Evolutionary conservation across 2,113 vertebrate genomes (phyloP).

Genomic region (Etia nguti): DNA sequence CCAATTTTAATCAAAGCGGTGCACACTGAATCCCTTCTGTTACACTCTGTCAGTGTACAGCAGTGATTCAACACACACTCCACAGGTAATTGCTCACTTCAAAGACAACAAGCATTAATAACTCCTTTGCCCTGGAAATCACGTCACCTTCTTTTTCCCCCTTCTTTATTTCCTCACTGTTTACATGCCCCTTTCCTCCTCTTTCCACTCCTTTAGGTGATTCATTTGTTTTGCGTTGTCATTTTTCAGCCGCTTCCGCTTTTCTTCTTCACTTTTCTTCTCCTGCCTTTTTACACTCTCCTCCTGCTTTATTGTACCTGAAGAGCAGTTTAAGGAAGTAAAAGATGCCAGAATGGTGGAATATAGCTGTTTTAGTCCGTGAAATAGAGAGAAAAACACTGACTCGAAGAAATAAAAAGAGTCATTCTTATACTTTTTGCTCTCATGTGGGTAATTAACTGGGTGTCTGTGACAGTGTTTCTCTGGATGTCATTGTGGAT

Average conservation of each 20-base stretch:
- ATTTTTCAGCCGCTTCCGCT: neutral
- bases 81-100: neutral
- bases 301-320: neutral
- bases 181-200: neutral
- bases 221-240: constrained; percentile 20
- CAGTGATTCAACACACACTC: neutral
- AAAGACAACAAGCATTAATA: constrained; percentile 3
- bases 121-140: neutral
- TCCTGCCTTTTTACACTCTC: neutral
- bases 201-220: neutral
- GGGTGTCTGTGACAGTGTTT: neutral
- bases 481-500: neutral
- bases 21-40: neutral
- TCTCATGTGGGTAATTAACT: neutral
- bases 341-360: neutral
- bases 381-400: neutral
- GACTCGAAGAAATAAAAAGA: neutral
- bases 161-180: neutral
- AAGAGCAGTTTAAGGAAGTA: neutral
- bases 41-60: neutral
- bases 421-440: neutral
- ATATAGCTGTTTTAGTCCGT: neutral
- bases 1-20: neutral
- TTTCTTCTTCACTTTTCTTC: neutral
- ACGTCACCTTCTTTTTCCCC: neutral